These are phyloP conservation scores for Drosophila mettleri DNA, from an alignment of 2,888 invertebrate species.

Conservation along the genomic window DNA sequence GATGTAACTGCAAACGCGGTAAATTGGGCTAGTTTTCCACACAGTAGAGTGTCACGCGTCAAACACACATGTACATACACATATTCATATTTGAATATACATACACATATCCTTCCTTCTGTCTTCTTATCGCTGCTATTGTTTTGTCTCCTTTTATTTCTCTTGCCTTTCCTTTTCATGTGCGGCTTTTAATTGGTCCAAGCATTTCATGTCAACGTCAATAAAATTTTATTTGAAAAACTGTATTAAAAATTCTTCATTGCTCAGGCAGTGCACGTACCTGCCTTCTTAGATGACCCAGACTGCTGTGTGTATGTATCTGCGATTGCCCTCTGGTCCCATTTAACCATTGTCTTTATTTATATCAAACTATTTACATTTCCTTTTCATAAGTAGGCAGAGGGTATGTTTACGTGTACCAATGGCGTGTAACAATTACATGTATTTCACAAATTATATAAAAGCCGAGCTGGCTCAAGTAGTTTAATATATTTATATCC, in stretches of 20 bases:
- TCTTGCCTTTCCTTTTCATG: conserved; percentile 31
- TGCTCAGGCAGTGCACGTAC: conserved; percentile 71
- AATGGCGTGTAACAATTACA: neutral
- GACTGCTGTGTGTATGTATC: conserved; percentile 21
- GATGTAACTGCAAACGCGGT: conserved; percentile 32
- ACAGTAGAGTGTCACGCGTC: neutral
- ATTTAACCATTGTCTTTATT: conserved; percentile 66
- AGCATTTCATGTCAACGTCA: conserved; percentile 82
- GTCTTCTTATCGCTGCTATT: neutral
- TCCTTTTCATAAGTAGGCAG: conserved; percentile 28
- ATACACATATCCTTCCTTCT: conserved; percentile 8
- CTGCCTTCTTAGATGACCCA: conserved; percentile 22
- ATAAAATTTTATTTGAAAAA: conserved; percentile 80
- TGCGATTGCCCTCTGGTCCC: conserved; percentile 57
- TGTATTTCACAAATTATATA: neutral
- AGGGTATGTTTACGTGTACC: neutral
- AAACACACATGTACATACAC: too few relatives aligned
- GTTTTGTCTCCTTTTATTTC: conserved; percentile 3
- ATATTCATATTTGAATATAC: too few relatives aligned
- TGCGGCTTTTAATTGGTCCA: conserved; percentile 77
- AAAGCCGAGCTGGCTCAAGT: neutral
- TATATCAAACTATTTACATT: conserved; percentile 70
- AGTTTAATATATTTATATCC: neutral
- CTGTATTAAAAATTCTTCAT: conserved; percentile 78
- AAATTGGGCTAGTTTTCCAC: neutral